These are phyloP conservation scores for Grantiella picta DNA, from an alignment of 2,113 vertebrate species.

Conservation along the genomic window DNA sequence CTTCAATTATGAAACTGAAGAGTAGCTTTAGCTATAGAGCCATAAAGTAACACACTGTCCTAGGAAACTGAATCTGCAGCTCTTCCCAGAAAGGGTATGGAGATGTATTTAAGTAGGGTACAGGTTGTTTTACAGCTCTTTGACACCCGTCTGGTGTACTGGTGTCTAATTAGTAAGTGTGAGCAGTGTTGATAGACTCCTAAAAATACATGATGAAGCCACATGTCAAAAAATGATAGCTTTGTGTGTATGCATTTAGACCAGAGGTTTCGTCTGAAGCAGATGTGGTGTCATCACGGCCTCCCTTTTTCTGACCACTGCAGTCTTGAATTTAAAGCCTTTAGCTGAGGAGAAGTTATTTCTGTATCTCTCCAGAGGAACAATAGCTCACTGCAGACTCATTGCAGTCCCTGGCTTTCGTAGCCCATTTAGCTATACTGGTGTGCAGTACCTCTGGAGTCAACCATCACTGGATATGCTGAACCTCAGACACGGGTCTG, in stretches of 20 bases:
- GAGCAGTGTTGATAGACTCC: background rate
- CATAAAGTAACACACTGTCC: background rate
- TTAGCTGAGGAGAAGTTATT: background rate
- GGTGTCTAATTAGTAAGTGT: background rate
- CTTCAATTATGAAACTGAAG: background rate
- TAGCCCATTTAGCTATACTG: background rate
- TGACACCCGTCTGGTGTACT: background rate
- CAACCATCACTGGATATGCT: accelerated
- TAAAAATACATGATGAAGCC: background rate
- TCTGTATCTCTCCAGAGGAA: background rate
- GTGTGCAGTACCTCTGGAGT: background rate
- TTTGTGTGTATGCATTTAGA: background rate
- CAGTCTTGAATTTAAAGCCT: background rate
- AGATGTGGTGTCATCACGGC: background rate
- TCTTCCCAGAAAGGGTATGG: background rate
- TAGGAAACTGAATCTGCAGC: background rate
- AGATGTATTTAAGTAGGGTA: background rate
- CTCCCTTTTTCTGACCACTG: slow-evolving; percentile 56
- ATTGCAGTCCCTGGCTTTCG: background rate
- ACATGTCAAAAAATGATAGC: background rate
- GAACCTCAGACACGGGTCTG: background rate
- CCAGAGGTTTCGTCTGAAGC: background rate
- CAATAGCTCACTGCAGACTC: background rate
- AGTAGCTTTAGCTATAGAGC: background rate
- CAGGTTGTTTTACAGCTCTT: background rate